Percentiles rank a stretch among this genome's conserved stretches.
Conservation (phyloP, 2,888 invertebrate genomes). For the Cactoblastis cactorum region DNA sequence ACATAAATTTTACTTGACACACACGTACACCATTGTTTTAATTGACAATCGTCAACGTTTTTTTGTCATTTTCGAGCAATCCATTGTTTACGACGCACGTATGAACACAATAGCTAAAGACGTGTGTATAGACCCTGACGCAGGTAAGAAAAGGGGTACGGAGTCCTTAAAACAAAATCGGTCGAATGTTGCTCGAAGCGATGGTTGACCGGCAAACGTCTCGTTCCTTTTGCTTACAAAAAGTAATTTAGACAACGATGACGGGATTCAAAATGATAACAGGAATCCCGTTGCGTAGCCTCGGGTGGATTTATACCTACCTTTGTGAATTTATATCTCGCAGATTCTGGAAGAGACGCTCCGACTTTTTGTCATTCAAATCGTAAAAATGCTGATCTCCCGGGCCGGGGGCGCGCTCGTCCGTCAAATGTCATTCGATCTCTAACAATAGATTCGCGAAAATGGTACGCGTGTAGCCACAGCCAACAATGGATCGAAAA, state of each 20-base stretch:
- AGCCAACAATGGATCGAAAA: constrained; percentile 69
- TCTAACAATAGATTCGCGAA: constrained; percentile 72
- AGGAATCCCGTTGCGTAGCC: constrained; percentile 75
- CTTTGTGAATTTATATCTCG: constrained; percentile 35
- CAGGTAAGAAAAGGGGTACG: constrained; percentile 70
- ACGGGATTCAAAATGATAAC: constrained; percentile 71
- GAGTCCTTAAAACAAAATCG: constrained; percentile 52
- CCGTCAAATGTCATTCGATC: constrained; percentile 69
- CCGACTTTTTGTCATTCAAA: constrained; percentile 38
- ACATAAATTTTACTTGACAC: constrained; percentile 11
- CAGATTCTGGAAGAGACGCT: constrained; percentile 34
- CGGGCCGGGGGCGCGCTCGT: constrained; percentile 36
- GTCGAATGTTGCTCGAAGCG: constrained; percentile 62
- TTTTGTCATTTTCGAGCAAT: constrained; percentile 12
- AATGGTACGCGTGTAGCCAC: constrained; percentile 70
- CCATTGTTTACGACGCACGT: constrained; percentile 24
- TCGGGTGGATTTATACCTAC: constrained; percentile 47
- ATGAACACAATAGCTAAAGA: constrained; percentile 31
- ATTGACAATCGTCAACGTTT: constrained; percentile 15
- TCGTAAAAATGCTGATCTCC: neutral
- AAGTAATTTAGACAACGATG: constrained; percentile 68
- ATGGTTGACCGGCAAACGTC: constrained; percentile 50
- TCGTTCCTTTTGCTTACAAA: constrained; percentile 63
- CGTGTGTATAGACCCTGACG: constrained; percentile 38
- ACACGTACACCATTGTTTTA: constrained; percentile 16